Conservation (phyloP, 1,140 invertebrate genomes). For the Dysdera silvatica region DNA sequence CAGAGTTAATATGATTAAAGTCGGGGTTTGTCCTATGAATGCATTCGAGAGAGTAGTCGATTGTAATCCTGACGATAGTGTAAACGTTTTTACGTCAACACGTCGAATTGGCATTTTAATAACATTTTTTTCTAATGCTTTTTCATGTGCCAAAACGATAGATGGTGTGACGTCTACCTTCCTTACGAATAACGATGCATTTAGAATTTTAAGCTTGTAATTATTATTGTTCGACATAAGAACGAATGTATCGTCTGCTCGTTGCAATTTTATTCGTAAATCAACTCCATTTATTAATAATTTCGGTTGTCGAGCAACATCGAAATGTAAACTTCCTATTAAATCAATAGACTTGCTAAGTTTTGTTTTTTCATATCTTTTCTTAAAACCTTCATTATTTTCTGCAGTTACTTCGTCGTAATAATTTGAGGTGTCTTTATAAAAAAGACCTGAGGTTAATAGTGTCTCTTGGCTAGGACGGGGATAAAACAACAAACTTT, state of each 20-base stretch:
- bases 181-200: neutral
- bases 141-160: constrained; percentile 8
- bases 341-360: neutral
- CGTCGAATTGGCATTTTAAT: constrained; percentile 7
- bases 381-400: neutral
- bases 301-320: constrained; percentile 5
- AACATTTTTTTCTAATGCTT: constrained; percentile 1
- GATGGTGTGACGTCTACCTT: constrained; percentile 9
- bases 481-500: neutral
- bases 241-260: neutral
- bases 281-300: neutral
- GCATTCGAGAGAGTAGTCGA: constrained; percentile 1
- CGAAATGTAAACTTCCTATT: neutral
- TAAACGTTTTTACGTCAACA: neutral
- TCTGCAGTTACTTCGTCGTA: neutral
- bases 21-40: constrained; percentile 5
- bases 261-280: constrained; percentile 2
- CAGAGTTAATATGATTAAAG: neutral
- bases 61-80: neutral
- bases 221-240: neutral
- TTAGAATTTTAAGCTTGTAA: neutral
- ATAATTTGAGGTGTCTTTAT: neutral
- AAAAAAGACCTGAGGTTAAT: neutral
- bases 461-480: neutral
- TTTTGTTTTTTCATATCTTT: neutral